Evolutionary conservation across 2,113 vertebrate genomes (phyloP), one percentile per base, ranked within the genome.

Genomic region (Turdus rufiventris): DNA sequence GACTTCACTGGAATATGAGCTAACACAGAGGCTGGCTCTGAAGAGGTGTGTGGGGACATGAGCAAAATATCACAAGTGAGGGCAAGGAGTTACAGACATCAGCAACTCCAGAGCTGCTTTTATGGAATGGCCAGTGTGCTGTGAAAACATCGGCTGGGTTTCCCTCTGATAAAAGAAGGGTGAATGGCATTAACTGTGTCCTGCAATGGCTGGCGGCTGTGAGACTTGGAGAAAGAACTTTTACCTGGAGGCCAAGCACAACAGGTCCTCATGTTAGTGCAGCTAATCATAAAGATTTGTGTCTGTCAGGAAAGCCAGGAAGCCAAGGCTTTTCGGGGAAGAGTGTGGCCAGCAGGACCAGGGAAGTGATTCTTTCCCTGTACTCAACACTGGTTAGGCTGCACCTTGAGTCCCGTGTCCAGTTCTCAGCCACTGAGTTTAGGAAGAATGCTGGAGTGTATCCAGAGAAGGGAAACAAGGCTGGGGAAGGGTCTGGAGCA

Each of bases 371-470:
- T 67, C 17, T 31, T 66, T 16, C 20, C 24, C 24, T 66, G 13
- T 25, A 7, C 25, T 66, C 7, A 8, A 24, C 42, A 34, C 61
- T 20, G 24, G 15, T 19, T 6, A 4, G 29, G 16, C 15, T 8
- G 6, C 8, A 42, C 15, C 34, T 67, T 2, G 21, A 58, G 53
- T 67, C 8, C 43, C 42, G 20, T 6, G 33, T 26, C 53, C 83
- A 23, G 11, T 18, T 43, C 21, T 36, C 0, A 0, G 36, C 21
- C 61, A 3, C 21, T 14, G 61, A 31, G 7, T 18, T 58, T 20
- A 31, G 36, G 36, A 43, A 31, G 20, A 14, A 18, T 66, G 60
- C 19, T 57, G 42, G 29, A 42, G 24, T 10, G 25, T 1, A 13
- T 31, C 12, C 31, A 43, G 83, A 58, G 17, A 51, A 75, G 17